A percentile compares a stretch with the other conserved stretches of the same genome.
phyloP scores from a whole-genome alignment of 2,113 vertebrate species.

The Egretta garzetta region DNA sequence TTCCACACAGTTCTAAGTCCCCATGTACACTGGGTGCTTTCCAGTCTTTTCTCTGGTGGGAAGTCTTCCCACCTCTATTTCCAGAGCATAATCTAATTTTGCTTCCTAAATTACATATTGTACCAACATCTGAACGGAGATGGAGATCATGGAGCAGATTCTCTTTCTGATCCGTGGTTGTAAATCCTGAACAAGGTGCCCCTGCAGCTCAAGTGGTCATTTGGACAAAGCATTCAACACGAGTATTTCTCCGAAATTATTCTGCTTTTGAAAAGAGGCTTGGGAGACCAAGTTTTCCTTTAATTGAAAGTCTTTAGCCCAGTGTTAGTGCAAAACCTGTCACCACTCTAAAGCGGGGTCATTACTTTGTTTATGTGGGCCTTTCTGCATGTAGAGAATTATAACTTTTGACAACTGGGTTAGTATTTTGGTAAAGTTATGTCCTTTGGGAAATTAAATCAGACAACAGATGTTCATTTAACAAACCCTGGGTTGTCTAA shows the following conservation, averaged over 20 bases:
- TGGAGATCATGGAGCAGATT: not conserved
- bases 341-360: not conserved
- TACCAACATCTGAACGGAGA: not conserved
- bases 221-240: not conserved
- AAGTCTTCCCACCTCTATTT: not conserved
- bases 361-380: not conserved
- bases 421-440: not conserved
- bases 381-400: not conserved
- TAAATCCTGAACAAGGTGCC: not conserved
- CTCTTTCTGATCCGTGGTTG: not conserved
- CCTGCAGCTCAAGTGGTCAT: not conserved
- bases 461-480: not conserved
- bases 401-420: not conserved
- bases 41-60: not conserved
- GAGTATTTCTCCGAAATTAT: not conserved
- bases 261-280: not conserved
- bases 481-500: not conserved
- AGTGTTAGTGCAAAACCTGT: not conserved
- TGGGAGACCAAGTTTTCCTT: not conserved
- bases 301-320: not conserved
- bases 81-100: not conserved
- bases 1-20: not conserved
- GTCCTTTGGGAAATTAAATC: not conserved
- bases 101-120: not conserved
- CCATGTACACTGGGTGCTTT: accelerated